Evolutionary conservation across 2,888 invertebrate species (phyloP), one percentile per base, ranked within the genome.

Genomic region (Didymodactylos carnosus): DNA sequence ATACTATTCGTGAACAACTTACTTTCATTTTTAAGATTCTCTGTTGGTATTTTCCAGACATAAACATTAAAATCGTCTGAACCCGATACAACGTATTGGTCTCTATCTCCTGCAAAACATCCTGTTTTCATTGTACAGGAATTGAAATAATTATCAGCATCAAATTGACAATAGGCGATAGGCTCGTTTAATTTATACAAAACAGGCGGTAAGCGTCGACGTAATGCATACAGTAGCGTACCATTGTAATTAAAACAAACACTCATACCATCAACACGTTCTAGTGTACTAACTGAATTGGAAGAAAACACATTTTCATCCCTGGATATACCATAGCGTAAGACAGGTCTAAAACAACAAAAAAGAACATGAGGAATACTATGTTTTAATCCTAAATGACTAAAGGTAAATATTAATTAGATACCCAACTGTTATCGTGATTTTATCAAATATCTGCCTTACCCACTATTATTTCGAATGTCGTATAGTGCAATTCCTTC

Each of bases 71-170:
- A 94, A 82, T 94, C 92, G 83, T 95, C 95, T 0, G 94, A 94
- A 0, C 95, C 95, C 3, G 93, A 93, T 41, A 94, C 83, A 71
- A 95, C 88, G 80, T 88, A 92, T 87, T 87, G 85, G 80, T 94
- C 94, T 41, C 88, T 87, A 53, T 90, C 89, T 0, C 94, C 94
- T 23, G 92, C 93, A 84, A 94, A 95, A 77, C 89, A 90, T 80
- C 94, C 92, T 77, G 92, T 93, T 84, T 95, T 95, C 92, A 95
- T 93, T 0, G 95, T 95, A 81, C 94, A 94, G 0, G 91, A 91
- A 83, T 94, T 94, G 80, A 91, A 92, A 83, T 94, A 95, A 76
- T 91, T 91, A 70, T 89, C 88, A 81, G 93, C 91, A 82, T 92
- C 91, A 84, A 94, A 93, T 82, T 92, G 90, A 77, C 89, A 91